A percentile compares a stretch with the other conserved stretches of the same genome.
Evolutionary conservation across 92 coral and sea anemone species (phyloP).

Genomic region (Plumapathes pennacea): DNA sequence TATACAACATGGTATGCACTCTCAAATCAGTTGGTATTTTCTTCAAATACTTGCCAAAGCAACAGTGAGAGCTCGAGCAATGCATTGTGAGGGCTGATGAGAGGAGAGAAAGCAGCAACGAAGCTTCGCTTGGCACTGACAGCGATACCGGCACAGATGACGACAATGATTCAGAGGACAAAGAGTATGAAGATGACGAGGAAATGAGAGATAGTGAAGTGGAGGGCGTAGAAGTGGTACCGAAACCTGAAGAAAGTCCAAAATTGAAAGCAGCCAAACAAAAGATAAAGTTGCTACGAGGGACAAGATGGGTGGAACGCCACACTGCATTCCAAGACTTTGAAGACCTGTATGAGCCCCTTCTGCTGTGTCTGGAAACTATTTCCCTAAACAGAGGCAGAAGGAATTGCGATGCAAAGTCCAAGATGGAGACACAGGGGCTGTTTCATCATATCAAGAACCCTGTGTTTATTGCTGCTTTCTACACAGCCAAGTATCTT

Average conservation of each 20-base stretch:
- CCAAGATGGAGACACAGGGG: conserved; percentile 39
- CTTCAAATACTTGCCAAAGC: conserved; percentile 41
- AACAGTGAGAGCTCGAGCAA: conserved; percentile 34
- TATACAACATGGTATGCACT: conserved; percentile 44
- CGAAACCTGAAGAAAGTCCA: conserved; percentile 27
- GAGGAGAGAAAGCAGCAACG: no score
- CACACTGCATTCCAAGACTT: conserved; percentile 51
- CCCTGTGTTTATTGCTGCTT: conserved; percentile 26
- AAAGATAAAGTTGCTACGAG: conserved; percentile 45
- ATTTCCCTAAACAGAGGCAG: conserved; percentile 20
- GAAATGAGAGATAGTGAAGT: conserved; percentile 11
- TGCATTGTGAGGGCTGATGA: conserved; percentile 16
- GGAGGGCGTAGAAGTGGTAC: no score
- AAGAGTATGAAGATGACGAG: neutral
- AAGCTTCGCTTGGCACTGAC: conserved; percentile 6
- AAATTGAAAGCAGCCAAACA: conserved; percentile 27
- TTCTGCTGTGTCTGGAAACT: conserved; percentile 26
- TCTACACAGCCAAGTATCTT: conserved; percentile 22
- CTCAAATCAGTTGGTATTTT: conserved; percentile 47
- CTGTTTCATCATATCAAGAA: conserved; percentile 35
- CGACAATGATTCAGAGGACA: no score
- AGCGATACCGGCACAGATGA: no score
- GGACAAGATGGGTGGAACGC: conserved; percentile 59
- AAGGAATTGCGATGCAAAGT: conserved; percentile 42
- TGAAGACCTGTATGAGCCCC: conserved; percentile 34